Conservation (phyloP, 2,113 vertebrate genomes). For the Sakesphorus luctuosus region DNA sequence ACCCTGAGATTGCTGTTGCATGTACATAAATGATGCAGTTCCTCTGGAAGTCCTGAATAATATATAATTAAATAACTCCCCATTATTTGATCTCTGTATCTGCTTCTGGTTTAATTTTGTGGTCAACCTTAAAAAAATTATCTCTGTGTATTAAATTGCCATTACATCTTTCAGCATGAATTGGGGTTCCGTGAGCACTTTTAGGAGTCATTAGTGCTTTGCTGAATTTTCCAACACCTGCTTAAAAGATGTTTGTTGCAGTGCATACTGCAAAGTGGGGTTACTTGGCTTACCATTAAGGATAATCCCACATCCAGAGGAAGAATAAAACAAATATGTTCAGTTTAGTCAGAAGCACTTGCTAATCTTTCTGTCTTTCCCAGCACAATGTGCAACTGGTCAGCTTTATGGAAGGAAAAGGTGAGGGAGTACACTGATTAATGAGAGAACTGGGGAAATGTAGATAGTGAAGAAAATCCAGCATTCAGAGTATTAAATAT, state of each 20-base stretch:
- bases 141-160: conserved; percentile 43
- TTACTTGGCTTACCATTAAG: background rate
- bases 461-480: background rate
- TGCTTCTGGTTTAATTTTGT: conserved; percentile 69
- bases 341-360: background rate
- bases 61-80: conserved; percentile 35
- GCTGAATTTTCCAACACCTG: conserved; percentile 45
- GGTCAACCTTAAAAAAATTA: background rate
- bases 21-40: conserved; percentile 36
- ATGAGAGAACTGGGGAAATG: background rate
- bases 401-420: background rate
- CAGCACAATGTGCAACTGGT: background rate
- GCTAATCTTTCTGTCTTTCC: background rate
- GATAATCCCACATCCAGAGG: background rate
- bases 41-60: conserved; percentile 23
- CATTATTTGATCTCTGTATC: conserved; percentile 33
- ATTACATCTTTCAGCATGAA: conserved; percentile 55
- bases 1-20: background rate
- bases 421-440: background rate
- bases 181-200: conserved; percentile 57
- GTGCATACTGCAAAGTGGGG: background rate
- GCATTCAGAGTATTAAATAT: background rate
- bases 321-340: background rate
- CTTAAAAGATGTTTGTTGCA: conserved; percentile 45
- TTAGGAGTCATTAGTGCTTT: conserved; percentile 52